phyloP scores from a whole-genome alignment of 2,888 invertebrate species.

The Phymatocera aterrima region DNA sequence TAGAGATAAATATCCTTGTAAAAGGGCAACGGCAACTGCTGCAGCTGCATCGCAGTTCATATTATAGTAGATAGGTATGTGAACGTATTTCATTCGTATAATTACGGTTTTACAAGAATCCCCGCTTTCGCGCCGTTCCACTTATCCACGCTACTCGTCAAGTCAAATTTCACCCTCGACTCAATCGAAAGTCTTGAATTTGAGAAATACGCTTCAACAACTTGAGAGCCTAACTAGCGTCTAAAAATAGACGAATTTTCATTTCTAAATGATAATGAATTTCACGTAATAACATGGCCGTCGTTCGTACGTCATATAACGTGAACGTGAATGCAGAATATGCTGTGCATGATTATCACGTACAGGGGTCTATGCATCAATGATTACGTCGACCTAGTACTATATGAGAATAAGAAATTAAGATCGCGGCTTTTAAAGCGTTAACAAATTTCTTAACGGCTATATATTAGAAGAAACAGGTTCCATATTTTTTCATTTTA shows the following conservation, averaged over 20 bases:
- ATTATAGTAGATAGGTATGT: constrained; percentile 13
- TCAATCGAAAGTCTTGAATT: constrained; percentile 19
- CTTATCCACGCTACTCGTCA: background rate
- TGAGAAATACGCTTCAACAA: background rate
- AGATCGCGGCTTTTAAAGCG: background rate
- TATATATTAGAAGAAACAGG: background rate
- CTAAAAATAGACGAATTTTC: too few relatives aligned
- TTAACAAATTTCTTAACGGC: background rate
- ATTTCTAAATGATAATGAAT: background rate
- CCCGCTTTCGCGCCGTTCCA: background rate
- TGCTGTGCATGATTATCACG: background rate
- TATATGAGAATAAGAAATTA: background rate
- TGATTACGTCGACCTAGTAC: background rate
- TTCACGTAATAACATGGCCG: background rate
- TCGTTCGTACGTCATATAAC: background rate
- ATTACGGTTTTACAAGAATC: constrained; percentile 23
- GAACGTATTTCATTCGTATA: constrained; percentile 14
- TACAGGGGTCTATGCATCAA: background rate
- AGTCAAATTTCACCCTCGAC: background rate
- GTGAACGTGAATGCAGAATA: background rate
- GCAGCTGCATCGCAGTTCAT: background rate
- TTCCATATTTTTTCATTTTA: background rate
- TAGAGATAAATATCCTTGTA: background rate
- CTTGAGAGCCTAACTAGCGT: background rate
- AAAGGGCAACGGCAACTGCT: constrained; percentile 29